Percentiles rank a stretch among this genome's conserved stretches.
phyloP scores from a whole-genome alignment of 2,797 vertebrate species.

The Sebastes vulpes region DNA sequence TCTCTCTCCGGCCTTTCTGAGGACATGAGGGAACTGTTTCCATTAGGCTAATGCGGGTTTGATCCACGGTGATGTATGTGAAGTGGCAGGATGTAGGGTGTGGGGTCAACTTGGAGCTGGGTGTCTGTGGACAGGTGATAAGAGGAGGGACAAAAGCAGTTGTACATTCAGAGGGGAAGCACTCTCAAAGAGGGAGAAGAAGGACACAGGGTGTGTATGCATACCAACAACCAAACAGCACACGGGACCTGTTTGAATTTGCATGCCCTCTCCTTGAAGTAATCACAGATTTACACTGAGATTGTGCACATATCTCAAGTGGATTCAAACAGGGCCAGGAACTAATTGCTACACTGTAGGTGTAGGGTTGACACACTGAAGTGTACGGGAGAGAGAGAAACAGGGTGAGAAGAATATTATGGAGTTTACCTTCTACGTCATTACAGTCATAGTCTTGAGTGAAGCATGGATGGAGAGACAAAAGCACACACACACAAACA shows the following conservation, averaged over 20 bases:
- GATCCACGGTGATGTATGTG: slow-evolving; percentile 70
- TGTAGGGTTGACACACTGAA: slow-evolving; percentile 55
- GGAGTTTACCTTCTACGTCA: slow-evolving; percentile 88
- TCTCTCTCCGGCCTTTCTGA: slow-evolving; percentile 45
- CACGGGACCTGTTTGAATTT: slow-evolving; percentile 73
- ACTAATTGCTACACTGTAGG: slow-evolving; percentile 44
- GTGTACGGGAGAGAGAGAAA: slow-evolving; percentile 51
- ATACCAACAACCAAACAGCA: slow-evolving; percentile 65
- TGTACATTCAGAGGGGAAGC: slow-evolving; percentile 42
- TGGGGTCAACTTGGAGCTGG: slow-evolving; percentile 62
- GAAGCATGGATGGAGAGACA: slow-evolving; percentile 89
- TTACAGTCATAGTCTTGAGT: slow-evolving; percentile 88
- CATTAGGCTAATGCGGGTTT: slow-evolving; percentile 76
- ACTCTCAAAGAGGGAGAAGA: slow-evolving; percentile 49
- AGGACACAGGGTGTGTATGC: slow-evolving; percentile 54
- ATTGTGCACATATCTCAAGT: slow-evolving; percentile 42
- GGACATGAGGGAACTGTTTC: slow-evolving; percentile 67
- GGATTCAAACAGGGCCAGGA: slow-evolving; percentile 63
- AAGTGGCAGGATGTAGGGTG: slow-evolving; percentile 62
- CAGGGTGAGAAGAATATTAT: slow-evolving; percentile 68
- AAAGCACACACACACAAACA: slow-evolving; percentile 82
- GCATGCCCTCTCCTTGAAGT: slow-evolving; percentile 73
- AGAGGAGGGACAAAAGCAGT: slow-evolving; percentile 45
- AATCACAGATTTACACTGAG: slow-evolving; percentile 50
- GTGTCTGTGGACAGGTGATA: slow-evolving; percentile 69